Evolutionary conservation across 2,888 invertebrate genomes (phyloP).

Genomic region (Hirtodrosophila histrioides): DNA sequence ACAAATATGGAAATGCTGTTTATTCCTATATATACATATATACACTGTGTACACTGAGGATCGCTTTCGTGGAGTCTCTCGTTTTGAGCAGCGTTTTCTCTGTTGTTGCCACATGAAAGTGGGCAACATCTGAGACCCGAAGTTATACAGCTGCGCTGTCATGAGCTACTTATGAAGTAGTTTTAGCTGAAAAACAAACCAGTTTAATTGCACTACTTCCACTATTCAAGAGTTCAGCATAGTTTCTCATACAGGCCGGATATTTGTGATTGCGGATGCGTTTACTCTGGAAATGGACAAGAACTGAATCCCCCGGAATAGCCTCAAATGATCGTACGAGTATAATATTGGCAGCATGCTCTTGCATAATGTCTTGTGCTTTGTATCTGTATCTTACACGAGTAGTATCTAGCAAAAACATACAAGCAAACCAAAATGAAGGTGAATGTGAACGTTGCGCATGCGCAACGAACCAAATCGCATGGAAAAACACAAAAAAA

Average conservation of each 20-base stretch:
- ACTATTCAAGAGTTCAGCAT: neutral
- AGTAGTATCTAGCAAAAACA: conserved; percentile 6
- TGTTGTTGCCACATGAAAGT: conserved; percentile 37
- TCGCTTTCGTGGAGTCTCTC: conserved; percentile 5
- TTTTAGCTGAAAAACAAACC: conserved; percentile 27
- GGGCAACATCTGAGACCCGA: conserved; percentile 6
- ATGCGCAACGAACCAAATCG: conserved; percentile 48
- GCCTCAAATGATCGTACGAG: conserved; percentile 14
- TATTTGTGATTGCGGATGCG: neutral
- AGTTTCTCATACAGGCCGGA: neutral
- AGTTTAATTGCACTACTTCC: conserved; percentile 46
- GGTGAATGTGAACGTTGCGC: conserved; percentile 65
- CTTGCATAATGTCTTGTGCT: conserved; percentile 53
- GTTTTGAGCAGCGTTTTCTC: neutral
- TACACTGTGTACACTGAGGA: no score
- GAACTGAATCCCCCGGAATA: conserved; percentile 14
- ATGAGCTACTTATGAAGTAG: conserved; percentile 1
- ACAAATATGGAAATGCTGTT: neutral
- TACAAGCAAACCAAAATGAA: conserved; percentile 42
- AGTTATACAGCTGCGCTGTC: conserved; percentile 20
- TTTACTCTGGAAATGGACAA: conserved; percentile 14
- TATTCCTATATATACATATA: neutral
- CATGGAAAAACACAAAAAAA: conserved; percentile 17
- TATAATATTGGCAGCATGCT: conserved; percentile 15
- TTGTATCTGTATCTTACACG: neutral